Percentiles rank a stretch among this genome's conserved stretches.
These are phyloP conservation scores for Agrochola litura DNA, from an alignment of 2,888 invertebrate species.

Conservation along the genomic window DNA sequence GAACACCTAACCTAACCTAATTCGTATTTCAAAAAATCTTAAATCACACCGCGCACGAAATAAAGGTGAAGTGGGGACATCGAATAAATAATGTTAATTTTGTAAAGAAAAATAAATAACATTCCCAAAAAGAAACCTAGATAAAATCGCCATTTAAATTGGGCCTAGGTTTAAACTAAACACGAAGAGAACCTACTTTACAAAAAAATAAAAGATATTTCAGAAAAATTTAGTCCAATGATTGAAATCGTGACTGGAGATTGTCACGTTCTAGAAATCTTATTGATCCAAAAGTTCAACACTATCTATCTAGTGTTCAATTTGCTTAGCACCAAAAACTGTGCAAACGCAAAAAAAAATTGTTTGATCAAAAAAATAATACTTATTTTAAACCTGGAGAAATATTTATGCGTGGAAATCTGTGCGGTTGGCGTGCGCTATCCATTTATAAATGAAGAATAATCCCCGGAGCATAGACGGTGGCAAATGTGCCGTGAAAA, in stretches of 20 bases:
- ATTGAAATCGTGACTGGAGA: constrained; percentile 49
- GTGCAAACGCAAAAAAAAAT: constrained; percentile 34
- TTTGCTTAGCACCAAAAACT: constrained; percentile 19
- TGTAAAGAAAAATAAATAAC: constrained; percentile 19
- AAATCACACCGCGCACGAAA: not conserved
- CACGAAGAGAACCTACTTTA: not conserved
- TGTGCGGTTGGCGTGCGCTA: constrained; percentile 80
- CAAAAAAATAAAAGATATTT: constrained; percentile 20
- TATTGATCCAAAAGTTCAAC: constrained; percentile 40
- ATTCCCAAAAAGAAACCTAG: not conserved
- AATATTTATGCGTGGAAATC: constrained; percentile 82
- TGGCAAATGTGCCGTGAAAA: constrained; percentile 87
- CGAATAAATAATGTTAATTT: not conserved
- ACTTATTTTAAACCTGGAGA: constrained; percentile 68
- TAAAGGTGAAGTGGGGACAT: not conserved
- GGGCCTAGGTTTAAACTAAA: not conserved
- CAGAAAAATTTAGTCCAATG: constrained; percentile 23
- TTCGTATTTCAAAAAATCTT: not conserved
- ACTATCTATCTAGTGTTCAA: constrained; percentile 4
- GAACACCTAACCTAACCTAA: constrained; percentile 3
- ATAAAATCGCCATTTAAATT: constrained; percentile 28
- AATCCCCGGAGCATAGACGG: constrained; percentile 82
- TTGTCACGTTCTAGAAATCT: constrained; percentile 35
- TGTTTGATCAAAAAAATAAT: constrained; percentile 65
- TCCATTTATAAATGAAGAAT: constrained; percentile 87